phyloP scores from a whole-genome alignment of 2,888 invertebrate genomes.

The Nebria salina region DNA sequence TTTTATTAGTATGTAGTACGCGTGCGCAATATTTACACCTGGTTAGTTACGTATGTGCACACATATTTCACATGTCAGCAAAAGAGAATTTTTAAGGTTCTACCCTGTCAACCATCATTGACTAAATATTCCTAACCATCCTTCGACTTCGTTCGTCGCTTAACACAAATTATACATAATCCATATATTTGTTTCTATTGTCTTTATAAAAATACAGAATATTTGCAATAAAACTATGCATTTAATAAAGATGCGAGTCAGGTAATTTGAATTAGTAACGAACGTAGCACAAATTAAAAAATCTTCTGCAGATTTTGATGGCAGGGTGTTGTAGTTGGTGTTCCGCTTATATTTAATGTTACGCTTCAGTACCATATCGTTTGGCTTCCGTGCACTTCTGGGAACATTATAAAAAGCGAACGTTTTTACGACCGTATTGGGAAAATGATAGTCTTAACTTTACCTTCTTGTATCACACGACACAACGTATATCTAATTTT shows the following conservation, averaged over 20 bases:
- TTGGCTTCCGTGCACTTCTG: constrained; percentile 11
- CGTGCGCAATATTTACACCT: constrained; percentile 9
- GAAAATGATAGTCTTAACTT: constrained; percentile 9
- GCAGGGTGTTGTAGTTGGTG: background rate
- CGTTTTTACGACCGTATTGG: constrained; percentile 7
- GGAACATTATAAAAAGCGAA: constrained; percentile 19
- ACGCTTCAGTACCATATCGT: constrained; percentile 9
- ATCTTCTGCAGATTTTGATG: background rate
- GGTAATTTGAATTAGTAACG: background rate
- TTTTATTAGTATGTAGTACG: no score
- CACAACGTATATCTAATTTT: background rate
- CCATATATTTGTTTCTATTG: no score
- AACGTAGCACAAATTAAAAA: background rate
- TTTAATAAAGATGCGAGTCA: no score
- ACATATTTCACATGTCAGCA: constrained; percentile 31
- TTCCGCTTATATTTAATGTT: constrained; percentile 19
- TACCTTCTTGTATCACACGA: background rate
- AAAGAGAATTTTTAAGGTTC: constrained; percentile 29
- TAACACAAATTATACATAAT: no score
- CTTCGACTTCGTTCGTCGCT: no score
- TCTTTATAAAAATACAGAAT: no score
- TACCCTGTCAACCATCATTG: constrained; percentile 35
- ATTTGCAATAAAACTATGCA: background rate
- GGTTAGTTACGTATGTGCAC: background rate
- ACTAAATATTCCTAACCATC: background rate